Percentiles rank a stretch among this genome's conserved stretches.
These are phyloP conservation scores for Heliconius eleuchia DNA, from an alignment of 1,140 invertebrate species.

Conservation along the genomic window DNA sequence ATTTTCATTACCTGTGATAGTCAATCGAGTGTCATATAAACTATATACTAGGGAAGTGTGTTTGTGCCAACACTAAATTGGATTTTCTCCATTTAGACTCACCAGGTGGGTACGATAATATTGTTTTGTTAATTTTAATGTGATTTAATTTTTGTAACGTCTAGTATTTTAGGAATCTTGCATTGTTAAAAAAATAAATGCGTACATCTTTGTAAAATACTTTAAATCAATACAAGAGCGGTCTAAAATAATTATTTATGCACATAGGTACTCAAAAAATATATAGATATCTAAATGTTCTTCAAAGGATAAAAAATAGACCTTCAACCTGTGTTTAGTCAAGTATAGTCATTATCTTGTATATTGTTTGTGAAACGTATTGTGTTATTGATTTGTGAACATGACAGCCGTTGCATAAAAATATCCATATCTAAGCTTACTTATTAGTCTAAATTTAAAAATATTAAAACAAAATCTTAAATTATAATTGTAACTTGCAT, in stretches of 20 bases:
- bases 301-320: too few species aligned
- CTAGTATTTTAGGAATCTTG: neutral
- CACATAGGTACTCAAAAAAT: too few species aligned
- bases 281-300: too few species aligned
- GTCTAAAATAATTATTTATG: too few species aligned
- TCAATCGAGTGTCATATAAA: conserved; percentile 6
- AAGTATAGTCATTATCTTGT: neutral
- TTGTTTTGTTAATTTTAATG: neutral
- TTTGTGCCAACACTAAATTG: conserved; percentile 35
- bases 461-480: neutral
- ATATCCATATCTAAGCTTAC: neutral
- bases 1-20: conserved; percentile 29
- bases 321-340: too few species aligned
- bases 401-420: neutral
- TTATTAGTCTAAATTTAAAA: neutral
- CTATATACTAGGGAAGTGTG: conserved; percentile 24
- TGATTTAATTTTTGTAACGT: neutral
- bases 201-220: neutral
- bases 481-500: too few species aligned
- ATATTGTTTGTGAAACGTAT: neutral
- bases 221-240: too few species aligned
- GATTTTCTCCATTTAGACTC: conserved; percentile 31
- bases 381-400: neutral
- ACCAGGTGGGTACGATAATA: conserved; percentile 17
- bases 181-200: neutral